Conservation (phyloP, 2,113 vertebrate genomes). For the Myrmecobius fasciatus region DNA sequence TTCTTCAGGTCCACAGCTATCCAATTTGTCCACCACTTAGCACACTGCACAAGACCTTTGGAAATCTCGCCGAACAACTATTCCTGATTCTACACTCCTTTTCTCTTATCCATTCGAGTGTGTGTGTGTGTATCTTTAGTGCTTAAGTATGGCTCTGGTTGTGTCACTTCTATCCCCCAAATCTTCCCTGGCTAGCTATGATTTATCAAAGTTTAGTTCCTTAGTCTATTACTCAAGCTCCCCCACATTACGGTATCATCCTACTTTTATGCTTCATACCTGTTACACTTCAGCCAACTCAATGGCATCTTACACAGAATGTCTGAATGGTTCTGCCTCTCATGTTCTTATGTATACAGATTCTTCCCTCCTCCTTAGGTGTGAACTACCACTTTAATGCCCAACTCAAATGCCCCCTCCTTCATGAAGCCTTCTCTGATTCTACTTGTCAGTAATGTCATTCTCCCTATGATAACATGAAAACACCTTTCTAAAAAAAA, state of each 20-base stretch:
- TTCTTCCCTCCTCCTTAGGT: background rate
- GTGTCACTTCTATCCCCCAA: background rate
- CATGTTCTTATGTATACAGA: background rate
- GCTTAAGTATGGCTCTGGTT: background rate
- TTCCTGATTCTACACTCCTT: background rate
- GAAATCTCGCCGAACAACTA: background rate
- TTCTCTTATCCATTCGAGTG: background rate
- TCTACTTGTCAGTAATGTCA: background rate
- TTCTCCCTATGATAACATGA: background rate
- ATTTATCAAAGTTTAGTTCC: background rate
- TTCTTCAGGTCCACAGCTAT: constrained; percentile 21
- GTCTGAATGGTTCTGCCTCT: background rate
- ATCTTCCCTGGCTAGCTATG: background rate
- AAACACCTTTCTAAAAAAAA: background rate
- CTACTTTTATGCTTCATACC: background rate
- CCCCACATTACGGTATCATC: background rate
- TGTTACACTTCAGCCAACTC: background rate
- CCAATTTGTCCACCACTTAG: constrained; percentile 24
- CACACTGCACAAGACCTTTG: background rate
- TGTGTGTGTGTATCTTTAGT: too few species aligned
- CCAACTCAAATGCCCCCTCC: background rate
- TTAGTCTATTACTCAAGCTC: background rate
- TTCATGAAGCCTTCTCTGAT: background rate
- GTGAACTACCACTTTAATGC: background rate
- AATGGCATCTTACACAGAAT: background rate